Evolutionary conservation across 2,888 invertebrate species (phyloP), one percentile per base, ranked within the genome.

Genomic region (Aplocera efformata): DNA sequence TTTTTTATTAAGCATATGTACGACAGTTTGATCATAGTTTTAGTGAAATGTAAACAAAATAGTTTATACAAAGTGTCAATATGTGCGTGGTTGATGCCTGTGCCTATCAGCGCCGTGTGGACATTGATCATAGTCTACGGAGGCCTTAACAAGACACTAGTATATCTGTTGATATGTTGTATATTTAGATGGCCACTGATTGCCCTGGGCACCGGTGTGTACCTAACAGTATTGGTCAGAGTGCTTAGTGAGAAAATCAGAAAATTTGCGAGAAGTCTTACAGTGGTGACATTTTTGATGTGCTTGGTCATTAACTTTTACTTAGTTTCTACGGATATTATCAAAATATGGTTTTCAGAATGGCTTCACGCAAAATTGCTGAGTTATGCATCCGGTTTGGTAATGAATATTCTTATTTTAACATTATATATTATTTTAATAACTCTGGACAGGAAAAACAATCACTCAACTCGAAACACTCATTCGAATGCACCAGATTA

Each of bases 1-100:
- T 79, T 79, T 50, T 79, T 84, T 44, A 77, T 84, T n/a, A 81
- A 77, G 42, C 84, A 85, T 32, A 85, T 85, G 82, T 82, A 84
- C 48, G 79, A 82, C 39, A 79, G 72, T 50, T 62, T 85, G 48
- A 76, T 85, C 28, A 70, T 81, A 47, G 81, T 85, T 10, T 54
- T 83, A 49, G 79, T 83, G 7, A 81, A 77, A 53, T 71, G 78
- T 49, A 79, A 70, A 43, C 71, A 72, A 43, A 63, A 67, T 20
- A 73, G 53, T 53, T 68, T 85, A 23, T 68, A 71, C 40, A 76
- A 63, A 53, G 72, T 77, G 21, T 53, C 77, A 32, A 44, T 58
- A 3, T 79, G 69, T 46, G 63, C 81, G n/a, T 85, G 85, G 85
- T 42, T 81, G 28, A 44, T 79, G 38, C 84, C 85, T 0, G 24